Evolutionary conservation across 2,113 vertebrate species (phyloP), one percentile per base, ranked within the genome.

Genomic region (Rhinogobius similis): DNA sequence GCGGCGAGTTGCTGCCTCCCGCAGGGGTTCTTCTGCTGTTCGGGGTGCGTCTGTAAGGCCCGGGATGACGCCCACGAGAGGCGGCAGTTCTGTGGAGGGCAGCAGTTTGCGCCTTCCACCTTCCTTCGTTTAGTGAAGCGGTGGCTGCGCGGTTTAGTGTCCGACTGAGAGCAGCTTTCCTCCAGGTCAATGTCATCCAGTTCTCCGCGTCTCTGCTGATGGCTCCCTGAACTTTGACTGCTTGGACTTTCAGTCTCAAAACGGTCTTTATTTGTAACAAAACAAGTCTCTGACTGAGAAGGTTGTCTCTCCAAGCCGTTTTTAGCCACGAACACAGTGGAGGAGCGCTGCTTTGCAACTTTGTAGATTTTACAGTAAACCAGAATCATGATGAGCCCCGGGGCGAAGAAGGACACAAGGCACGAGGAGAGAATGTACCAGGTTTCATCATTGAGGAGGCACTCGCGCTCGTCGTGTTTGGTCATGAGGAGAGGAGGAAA

Each of bases 401-500:
- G 96, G 1, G 93, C 91, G 16, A 96, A 97, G 87, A 96, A 97
- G 48, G 96, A 97, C 62, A 94, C 93, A 0, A 93, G 59, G 36
- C 94, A 96, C 26, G 95, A 97, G 10, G 94, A 94, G 71, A 96
- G 88, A 66, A 97, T 95, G 23, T 97, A 97, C 96, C 96, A 97
- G 10, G 95, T 96, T 82, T 96, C 95, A 24, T 96, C 93, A 79
- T 94, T 96, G 29, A 97, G 89, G 65, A 94, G 82, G 61, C 95
- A 96, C 73, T 93, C 90, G 3, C 44, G 78, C 20, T 92, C 93
- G 0, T 91, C 84, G 11, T 93, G 91, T 56, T 93, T 91, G 75
- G 92, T 93, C 91, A 94, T 90, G 70, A 96, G 90, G 0, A 97
- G 92, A 0, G 95, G 95, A 4, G 96, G 96, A 77, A 97, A 93